These are phyloP conservation scores for Danio aesculapii DNA, from an alignment of 2,797 vertebrate genomes.

Conservation along the genomic window DNA sequence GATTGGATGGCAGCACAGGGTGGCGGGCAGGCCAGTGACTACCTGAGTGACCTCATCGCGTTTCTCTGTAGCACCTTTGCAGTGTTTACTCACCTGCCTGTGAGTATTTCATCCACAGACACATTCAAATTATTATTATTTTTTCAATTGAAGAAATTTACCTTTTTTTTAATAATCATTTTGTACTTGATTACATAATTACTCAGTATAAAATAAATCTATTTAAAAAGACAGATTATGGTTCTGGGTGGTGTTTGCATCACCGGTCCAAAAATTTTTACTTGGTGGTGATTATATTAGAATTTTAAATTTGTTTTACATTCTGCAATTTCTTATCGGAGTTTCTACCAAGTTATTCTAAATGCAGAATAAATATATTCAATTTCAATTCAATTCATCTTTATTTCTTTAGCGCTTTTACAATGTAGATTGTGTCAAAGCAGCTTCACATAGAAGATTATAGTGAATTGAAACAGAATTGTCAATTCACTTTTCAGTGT, in stretches of 20 bases:
- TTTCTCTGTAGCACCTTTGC: constrained; percentile 95
- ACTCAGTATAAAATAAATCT: neutral
- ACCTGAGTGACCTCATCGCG: constrained; percentile 91
- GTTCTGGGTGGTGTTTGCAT: neutral
- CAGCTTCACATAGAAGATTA: too few species aligned
- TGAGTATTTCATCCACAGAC: constrained; percentile 74
- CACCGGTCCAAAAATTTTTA: neutral
- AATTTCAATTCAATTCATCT: too few species aligned
- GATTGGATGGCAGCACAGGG: constrained; percentile 88
- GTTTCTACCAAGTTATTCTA: too few species aligned
- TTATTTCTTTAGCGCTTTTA: too few species aligned
- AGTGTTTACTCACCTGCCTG: constrained; percentile 96
- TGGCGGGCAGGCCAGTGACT: constrained; percentile 84
- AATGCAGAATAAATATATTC: too few species aligned
- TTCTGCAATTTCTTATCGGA: too few species aligned
- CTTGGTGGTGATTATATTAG: too few species aligned
- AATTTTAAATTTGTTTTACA: too few species aligned
- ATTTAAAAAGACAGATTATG: neutral
- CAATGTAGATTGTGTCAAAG: too few species aligned
- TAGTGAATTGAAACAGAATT: too few species aligned
- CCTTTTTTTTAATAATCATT: neutral
- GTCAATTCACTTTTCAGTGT: too few species aligned
- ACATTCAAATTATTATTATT: neutral
- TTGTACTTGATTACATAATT: neutral
- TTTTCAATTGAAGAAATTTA: neutral